Percentiles rank a stretch among this genome's conserved stretches.
These are phyloP conservation scores for Tiliacea citrago DNA, from an alignment of 2,888 invertebrate genomes.

Conservation along the genomic window DNA sequence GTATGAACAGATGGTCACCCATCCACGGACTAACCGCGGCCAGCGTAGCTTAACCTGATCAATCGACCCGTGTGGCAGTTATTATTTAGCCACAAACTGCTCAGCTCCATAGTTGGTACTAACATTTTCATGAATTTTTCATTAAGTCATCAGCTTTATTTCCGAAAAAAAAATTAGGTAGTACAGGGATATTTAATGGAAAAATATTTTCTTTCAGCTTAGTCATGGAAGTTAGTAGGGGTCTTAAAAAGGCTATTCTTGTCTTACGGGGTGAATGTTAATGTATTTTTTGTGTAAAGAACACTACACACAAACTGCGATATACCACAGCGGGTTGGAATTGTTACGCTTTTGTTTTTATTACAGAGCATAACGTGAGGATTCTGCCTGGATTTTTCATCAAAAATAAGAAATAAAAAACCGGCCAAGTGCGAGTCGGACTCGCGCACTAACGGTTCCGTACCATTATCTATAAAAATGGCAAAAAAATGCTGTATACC, in stretches of 20 bases:
- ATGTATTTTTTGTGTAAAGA: conserved; percentile 8
- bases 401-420: not conserved
- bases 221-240: conserved; percentile 1
- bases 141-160: not conserved
- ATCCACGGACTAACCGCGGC: not conserved
- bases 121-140: conserved; percentile 9
- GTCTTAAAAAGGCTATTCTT: conserved; percentile 21
- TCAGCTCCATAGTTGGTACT: too few relatives aligned
- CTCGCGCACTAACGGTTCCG: too few relatives aligned
- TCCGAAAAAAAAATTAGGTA: not conserved
- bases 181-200: not conserved
- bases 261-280: not conserved
- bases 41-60: not conserved
- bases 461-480: too few relatives aligned
- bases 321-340: too few relatives aligned
- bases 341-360: not conserved
- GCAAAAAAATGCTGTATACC: too few relatives aligned
- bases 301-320: not conserved
- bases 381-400: not conserved
- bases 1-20: not conserved
- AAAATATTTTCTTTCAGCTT: conserved; percentile 18
- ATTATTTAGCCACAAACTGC: too few relatives aligned
- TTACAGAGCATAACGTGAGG: not conserved
- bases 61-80: not conserved
- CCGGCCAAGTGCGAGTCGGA: too few relatives aligned